Evolutionary conservation across 2,888 invertebrate species (phyloP), one percentile per base, ranked within the genome.

Genomic region (Theretra japonica): DNA sequence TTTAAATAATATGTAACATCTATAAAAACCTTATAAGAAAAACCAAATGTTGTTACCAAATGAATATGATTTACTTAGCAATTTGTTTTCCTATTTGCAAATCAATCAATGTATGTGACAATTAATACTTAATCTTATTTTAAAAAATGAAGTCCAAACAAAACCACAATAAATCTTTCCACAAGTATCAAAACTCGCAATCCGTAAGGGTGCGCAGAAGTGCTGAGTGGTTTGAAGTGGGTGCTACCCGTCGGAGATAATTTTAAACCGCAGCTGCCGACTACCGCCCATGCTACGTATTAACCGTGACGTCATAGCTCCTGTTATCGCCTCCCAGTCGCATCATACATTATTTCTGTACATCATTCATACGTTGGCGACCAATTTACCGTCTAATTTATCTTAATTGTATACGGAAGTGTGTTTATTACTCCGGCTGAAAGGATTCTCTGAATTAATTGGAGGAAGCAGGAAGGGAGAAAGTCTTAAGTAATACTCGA

Each of bases 201-300:
- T 48, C 69, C 60, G 23, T 60, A 60, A 65, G 65, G 65, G 65
- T 70, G 70, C 23, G 69, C 60, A 17, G 74, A 80, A 77, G 84
- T 83, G 86, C 84, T 83, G 84, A 86, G 78, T 81, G 80, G 73
- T 72, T 70, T 74, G 72, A 70, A 80, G 82, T 82, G 81, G 82
- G 81, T 75, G 82, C 80, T 83, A 81, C 76, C 82, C 82, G 82
- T 84, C 75, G 75, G 76, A 87, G 87, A 86, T 88, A 88, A 88
- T 86, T 88, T 87, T 86, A 88, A 85, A 85, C 80, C 74, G 74
- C 76, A 75, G 79, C 80, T 77, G 77, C 80, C 77, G 81, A 73
- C 74, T 70, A 70, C 59, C 75, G 77, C 79, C 77, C 75, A 75
- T 81, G 79, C 74, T 75, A 78, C 77, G 70, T 78, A 79, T 78